Base-by-base conservation (phyloP, 2,113 vertebrate species). In the Callipepla squamata region DNA sequence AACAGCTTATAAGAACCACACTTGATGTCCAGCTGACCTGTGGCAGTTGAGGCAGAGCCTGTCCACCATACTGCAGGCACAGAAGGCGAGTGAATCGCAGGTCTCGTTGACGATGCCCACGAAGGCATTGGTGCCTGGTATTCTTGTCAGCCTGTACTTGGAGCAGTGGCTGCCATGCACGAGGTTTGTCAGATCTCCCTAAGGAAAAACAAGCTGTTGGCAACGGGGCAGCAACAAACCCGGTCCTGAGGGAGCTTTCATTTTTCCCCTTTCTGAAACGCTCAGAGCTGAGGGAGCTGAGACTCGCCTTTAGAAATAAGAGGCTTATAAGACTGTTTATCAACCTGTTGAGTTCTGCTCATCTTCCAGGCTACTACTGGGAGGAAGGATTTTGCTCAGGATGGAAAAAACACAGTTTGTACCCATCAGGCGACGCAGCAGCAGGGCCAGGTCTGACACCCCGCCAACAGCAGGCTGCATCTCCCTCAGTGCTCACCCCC, bases 1-100 rank as follows among this genome's bases (percentile, higher is more conserved):
- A 1, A 6, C 0, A 3, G 34, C 12, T 1, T 11, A 26, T 38
- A 4, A 6, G 1, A 40, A 40, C 26, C 6, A 65, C 5, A 14
- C 9, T 3, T 17, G 3, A 20, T 7, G 40, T 2, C 3, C 55
- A 13, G 32, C 81, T 92, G 89, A 99, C 99, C 99, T 98, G 98
- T 99, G 99, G 97, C 99, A 99, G 98, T 99, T 99, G 94, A 99
- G 99, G 89, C 99, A 99, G 80, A 99, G 99, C 6, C 99, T 98
- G 97, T 99, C 99, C 66, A 99, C 99, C 70, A 99, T 99, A 93
- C 99, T 99, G 93, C 99, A 99, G 61, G 99, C 99, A 7, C 99
- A 99, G 98, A 99, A 99, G 3, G 99, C 99, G 32, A 99, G 98
- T 0, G 99, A 99, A 89, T 99, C 99, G 2, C 99, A 99, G 0